Evolutionary conservation across 2,797 vertebrate species (phyloP), one percentile per base, ranked within the genome.

Genomic region (Brotula barbata): DNA sequence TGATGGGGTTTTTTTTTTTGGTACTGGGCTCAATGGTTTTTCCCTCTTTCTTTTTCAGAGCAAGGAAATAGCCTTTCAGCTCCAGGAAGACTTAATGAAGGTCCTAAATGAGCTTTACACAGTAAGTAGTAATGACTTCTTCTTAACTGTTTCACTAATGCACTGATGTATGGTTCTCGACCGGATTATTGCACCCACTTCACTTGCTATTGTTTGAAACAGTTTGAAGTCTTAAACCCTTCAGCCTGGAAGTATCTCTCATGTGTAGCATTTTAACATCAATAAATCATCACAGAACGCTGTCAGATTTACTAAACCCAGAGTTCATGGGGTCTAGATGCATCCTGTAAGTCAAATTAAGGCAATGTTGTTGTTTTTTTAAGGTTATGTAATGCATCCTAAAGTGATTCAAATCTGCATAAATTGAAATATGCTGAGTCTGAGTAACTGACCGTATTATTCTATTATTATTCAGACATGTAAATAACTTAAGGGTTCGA

Each of bases 21-120:
- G 6, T 43, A 14, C 67, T 50, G 10, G 7, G 25, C 56, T 75
- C 3, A 80, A 47, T 57, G 40, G 28, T 45, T 74, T 45, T 23
- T 7, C 33, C 10, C 70, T 64, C 5, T 77, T 76, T 77, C 31
- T 59, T 70, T 90, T 93, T 75, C 90, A 99, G 97, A 98, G 96
- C 89, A 99, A 98, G 90, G 97, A 99, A 88, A 98, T 99, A 77
- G 94, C 95, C 11, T 99, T 98, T 89, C 96, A 98, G 77, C 94
- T 99, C 67, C 97, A 99, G 77, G 97, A 99, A 86, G 97, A 99
- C 89, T 91, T 99, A 86, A 98, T 99, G 96, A 99, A 97, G 91
- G 95, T 98, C 83, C 94, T 99, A 68, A 99, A 97, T 15, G 97
- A 99, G 89, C 94, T 99, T 40, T 99, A 99, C 88, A 99, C 97